These are phyloP conservation scores for Carduelis carduelis DNA, from an alignment of 2,797 vertebrate species.

Conservation along the genomic window DNA sequence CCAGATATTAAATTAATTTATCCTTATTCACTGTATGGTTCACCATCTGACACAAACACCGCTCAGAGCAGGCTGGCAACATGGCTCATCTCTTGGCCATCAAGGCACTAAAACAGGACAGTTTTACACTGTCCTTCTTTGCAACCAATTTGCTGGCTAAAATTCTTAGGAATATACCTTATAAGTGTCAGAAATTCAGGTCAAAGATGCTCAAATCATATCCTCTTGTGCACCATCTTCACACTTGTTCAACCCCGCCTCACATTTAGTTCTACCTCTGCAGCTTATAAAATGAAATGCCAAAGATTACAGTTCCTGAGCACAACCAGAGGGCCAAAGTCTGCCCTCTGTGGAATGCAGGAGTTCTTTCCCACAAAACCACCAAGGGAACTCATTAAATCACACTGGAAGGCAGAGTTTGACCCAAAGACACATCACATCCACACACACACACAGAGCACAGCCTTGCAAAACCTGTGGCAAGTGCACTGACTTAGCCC, in stretches of 20 bases:
- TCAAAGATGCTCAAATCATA: neutral
- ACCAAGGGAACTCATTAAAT: neutral
- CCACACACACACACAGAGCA: neutral
- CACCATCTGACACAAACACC: neutral
- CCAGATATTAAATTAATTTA: neutral
- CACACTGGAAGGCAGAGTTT: neutral
- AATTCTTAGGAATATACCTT: conserved; percentile 44
- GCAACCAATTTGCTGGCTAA: neutral
- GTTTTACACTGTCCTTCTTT: neutral
- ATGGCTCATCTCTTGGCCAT: neutral
- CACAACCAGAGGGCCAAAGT: neutral
- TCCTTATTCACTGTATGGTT: fast-evolving
- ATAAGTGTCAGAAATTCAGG: neutral
- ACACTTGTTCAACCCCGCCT: neutral
- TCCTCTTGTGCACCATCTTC: neutral
- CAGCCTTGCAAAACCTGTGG: neutral
- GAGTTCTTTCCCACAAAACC: neutral
- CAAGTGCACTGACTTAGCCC: neutral
- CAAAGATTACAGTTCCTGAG: neutral
- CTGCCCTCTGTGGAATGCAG: neutral
- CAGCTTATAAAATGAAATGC: conserved; percentile 49
- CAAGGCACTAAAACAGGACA: neutral
- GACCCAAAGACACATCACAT: neutral
- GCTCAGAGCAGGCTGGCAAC: neutral
- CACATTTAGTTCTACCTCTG: conserved; percentile 42